Base-by-base conservation (phyloP, 1,140 invertebrate species). In the Oryzaephilus surinamensis region DNA sequence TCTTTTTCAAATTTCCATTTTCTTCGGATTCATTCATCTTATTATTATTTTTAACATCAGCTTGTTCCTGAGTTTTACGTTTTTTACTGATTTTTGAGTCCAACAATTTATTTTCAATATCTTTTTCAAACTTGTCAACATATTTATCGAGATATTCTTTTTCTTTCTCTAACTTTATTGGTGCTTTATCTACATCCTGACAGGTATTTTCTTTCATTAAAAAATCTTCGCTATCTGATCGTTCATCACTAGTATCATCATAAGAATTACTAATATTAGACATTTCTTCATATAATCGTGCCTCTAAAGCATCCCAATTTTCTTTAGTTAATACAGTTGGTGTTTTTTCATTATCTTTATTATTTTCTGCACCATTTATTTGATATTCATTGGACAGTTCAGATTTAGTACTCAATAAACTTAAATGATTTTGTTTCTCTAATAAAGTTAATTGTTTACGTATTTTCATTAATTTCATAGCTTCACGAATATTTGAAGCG, bases 381-480 rank as follows among this genome's bases (percentile, higher is more conserved):
- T 15, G 12, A 6, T 1, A 12, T 34, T 33, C 24, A 15, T 17
- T n/a, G n/a, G n/a, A n/a, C 5, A 13, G 11, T 29, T 15, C 35
- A 15, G 16, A 14, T 16, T 28, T 18, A 27, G 47, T 33, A 33
- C 41, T 28, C 8, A 41, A 21, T 32, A 54, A 33, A 33, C 48
- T 28, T 27, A 53, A 65, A 41, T 69, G 61, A 55, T 67, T 66
- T 43, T 69, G 59, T 28, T 63, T 65, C 45, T 73, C 71, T 38
- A 72, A 62, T 50, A 69, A 70, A 8, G 72, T 71, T 45, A 77
- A 60, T 42, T 71, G 68, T 41, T 72, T 77, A 4, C 75, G 58
- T 45, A 77, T 70, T 59, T 77, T 77, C 65, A 76, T 75, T 12
- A 76, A 50, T 45, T 66, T 64, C 38, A 67, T 70, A 2, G 70